phyloP scores from a whole-genome alignment of 2,113 vertebrate species.

The Mus musculus region DNA sequence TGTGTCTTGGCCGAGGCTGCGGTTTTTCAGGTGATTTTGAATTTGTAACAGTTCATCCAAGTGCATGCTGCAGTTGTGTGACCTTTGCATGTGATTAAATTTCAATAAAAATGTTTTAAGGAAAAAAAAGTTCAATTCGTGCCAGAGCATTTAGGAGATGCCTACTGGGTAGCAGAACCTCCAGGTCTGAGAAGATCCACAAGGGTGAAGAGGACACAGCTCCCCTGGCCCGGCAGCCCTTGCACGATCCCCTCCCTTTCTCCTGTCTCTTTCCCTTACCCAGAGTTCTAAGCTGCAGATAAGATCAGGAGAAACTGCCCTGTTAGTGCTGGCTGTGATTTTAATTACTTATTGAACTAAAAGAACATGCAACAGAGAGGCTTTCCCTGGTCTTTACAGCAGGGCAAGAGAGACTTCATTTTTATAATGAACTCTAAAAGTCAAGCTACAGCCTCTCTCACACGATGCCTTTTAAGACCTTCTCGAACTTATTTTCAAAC shows the following conservation, averaged over 20 bases:
- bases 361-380: constrained; percentile 34
- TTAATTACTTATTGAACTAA: constrained; percentile 74
- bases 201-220: background rate
- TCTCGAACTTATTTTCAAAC: constrained; percentile 71
- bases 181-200: background rate
- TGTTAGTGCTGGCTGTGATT: constrained; percentile 23
- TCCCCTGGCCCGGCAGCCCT: fast-evolving
- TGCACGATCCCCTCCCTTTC: background rate
- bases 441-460: background rate
- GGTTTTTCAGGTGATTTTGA: background rate
- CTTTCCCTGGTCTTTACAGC: constrained; percentile 18
- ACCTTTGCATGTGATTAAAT: background rate
- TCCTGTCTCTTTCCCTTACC: constrained; percentile 21
- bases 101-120: background rate
- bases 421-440: constrained; percentile 34
- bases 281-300: constrained; percentile 50
- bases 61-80: background rate
- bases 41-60: background rate
- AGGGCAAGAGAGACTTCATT: background rate
- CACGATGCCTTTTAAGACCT: constrained; percentile 58
- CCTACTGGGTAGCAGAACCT: background rate
- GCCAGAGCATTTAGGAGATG: background rate
- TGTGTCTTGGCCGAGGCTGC: background rate
- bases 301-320: constrained; percentile 59
- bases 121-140: background rate